Conservation (phyloP, 2,888 invertebrate genomes). For the Drosophila longiperda region DNA sequence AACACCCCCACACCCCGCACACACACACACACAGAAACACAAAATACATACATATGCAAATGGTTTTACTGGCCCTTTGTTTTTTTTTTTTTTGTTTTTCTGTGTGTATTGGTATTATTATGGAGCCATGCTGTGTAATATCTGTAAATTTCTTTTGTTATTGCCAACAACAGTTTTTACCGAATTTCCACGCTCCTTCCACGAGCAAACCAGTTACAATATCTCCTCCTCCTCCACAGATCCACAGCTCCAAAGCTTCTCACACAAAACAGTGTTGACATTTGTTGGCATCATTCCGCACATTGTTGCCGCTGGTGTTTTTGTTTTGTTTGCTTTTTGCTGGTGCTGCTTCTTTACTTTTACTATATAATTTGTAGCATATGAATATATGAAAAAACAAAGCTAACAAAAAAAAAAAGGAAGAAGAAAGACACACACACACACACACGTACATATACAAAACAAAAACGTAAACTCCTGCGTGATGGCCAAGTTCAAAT, state of each 20-base stretch:
- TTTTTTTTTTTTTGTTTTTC: constrained; percentile 17
- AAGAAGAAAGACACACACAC: constrained; percentile 10
- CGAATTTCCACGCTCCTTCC: constrained; percentile 29
- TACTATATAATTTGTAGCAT: constrained; percentile 80
- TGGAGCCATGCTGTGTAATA: constrained; percentile 80
- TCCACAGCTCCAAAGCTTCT: background rate
- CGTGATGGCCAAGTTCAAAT: constrained; percentile 74
- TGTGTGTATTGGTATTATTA: constrained; percentile 71
- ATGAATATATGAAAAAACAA: constrained; percentile 75
- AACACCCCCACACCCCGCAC: background rate
- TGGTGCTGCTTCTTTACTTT: constrained; percentile 71
- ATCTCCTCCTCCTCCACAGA: background rate
- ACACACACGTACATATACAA: constrained; percentile 19
- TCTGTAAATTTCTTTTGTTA: constrained; percentile 81
- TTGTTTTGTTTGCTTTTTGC: constrained; percentile 67
- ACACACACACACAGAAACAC: constrained; percentile 10
- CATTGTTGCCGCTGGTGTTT: constrained; percentile 76
- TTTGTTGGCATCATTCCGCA: constrained; percentile 78
- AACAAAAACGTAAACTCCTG: constrained; percentile 58
- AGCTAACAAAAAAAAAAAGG: constrained; percentile 29
- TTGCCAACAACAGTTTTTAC: constrained; percentile 76
- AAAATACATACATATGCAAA: constrained; percentile 61
- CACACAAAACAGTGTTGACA: constrained; percentile 62
- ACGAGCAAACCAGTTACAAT: background rate
- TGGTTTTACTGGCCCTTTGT: constrained; percentile 74